Evolutionary conservation across 1,140 invertebrate genomes (phyloP).

Genomic region (Eubasilissa regina): DNA sequence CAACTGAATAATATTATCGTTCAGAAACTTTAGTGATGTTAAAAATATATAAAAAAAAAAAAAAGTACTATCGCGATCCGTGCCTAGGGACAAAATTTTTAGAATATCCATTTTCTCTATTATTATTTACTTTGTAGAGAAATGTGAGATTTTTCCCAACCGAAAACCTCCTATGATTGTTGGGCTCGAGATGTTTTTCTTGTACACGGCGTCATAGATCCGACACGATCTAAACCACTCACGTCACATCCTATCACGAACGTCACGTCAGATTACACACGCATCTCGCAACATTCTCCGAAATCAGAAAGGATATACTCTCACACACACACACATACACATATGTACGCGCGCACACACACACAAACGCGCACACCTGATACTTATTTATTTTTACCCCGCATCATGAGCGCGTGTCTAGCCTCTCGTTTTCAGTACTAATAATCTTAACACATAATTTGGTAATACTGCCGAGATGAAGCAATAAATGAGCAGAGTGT

Average conservation of each 20-base stretch:
- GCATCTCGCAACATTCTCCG: neutral
- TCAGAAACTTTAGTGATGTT: too few relatives aligned
- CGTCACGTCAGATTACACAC: conserved; percentile 31
- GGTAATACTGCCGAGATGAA: too few relatives aligned
- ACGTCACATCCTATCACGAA: conserved; percentile 24
- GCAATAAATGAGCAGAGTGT: too few relatives aligned
- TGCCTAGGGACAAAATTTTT: neutral
- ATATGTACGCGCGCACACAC: too few relatives aligned
- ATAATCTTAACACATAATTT: neutral
- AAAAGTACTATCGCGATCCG: neutral
- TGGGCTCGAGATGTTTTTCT: conserved; percentile 27
- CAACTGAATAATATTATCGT: too few relatives aligned
- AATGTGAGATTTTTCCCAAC: neutral
- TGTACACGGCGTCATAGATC: neutral
- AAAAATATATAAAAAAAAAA: neutral
- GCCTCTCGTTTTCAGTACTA: neutral
- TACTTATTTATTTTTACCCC: conserved; percentile 12
- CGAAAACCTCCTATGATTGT: neutral
- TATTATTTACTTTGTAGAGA: too few relatives aligned
- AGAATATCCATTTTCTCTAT: conserved; percentile 22
- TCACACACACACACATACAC: neutral
- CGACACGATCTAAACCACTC: conserved; percentile 21
- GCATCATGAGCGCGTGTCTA: neutral
- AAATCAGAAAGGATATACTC: conserved; percentile 7
- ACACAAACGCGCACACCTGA: conserved; percentile 11